Base-by-base conservation (phyloP, 2,113 vertebrate genomes). In the Alligator mississippiensis region DNA sequence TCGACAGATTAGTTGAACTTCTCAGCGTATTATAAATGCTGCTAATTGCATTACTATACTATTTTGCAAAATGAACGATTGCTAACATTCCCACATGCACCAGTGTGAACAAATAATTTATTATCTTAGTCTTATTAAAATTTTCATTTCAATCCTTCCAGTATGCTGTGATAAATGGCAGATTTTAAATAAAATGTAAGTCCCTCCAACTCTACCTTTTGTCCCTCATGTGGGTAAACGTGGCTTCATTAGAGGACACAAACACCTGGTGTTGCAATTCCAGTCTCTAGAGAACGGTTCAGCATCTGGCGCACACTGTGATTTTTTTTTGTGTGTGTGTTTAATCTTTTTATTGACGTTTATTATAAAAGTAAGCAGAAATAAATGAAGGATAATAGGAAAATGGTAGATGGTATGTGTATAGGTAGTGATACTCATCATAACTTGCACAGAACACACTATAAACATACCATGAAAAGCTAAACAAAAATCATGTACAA, bases 271-370 rank as follows among this genome's bases (percentile, higher is more conserved):
- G 96, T 90, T 94, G 97, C 94, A 90, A 97, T 97, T 92, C 94
- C 84, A 80, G 72, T 97, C 98, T 96, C 96, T 11, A 93, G 98
- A 97, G 98, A 97, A 83, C 85, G 93, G 54, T 82, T n/a, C 82
- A 97, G 98, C 98, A 99, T 97, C 98, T 99, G 98, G 97, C 97
- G 91, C 96, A 15, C 90, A 59, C 98, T 97, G 81, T 97, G 97
- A 97, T 97, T 97, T 96, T 82, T 88, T 93, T 93, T 86, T 34
- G 34, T 63, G 70, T 89, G 60, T 93, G 89, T 15, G 75, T 87
- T 95, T 96, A 83, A 95, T 97, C 93, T 95, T 85, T 89, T 24
- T 79, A 55, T 93, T 89, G 96, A 96, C 85, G 83, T 92, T 93
- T 87, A 85, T 92, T 91, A 96, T 90, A 85, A 96, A 96, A 97